Conservation (phyloP, 2,113 vertebrate genomes). For the Callocephalon fimbriatum region DNA sequence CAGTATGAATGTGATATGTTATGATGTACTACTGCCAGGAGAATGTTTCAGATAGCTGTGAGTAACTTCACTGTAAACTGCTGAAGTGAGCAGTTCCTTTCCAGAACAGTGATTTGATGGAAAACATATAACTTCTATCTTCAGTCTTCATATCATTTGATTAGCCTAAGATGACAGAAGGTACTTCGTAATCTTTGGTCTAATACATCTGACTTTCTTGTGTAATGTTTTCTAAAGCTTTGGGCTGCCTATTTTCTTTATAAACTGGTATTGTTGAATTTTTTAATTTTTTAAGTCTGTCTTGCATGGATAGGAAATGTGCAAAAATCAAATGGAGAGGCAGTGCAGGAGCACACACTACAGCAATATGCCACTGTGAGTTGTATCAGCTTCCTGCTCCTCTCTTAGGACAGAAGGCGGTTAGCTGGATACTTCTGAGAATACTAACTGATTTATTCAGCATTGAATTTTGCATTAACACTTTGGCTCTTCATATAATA, state of each 20-base stretch:
- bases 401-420: neutral
- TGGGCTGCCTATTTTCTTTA: neutral
- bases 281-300: neutral
- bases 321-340: neutral
- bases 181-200: neutral
- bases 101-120: neutral
- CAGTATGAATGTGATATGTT: neutral
- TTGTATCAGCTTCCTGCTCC: neutral
- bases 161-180: neutral
- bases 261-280: neutral
- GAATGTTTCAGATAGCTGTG: neutral
- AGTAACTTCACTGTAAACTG: neutral
- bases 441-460: neutral
- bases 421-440: neutral
- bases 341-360: neutral
- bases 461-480: neutral
- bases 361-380: neutral
- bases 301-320: neutral
- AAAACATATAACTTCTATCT: neutral
- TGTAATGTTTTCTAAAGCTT: neutral
- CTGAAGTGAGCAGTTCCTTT: neutral
- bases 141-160: neutral
- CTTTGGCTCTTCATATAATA: neutral
- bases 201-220: neutral
- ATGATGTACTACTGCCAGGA: neutral